Base-by-base conservation (phyloP, 1,140 invertebrate species). In the Planococcus citri region DNA sequence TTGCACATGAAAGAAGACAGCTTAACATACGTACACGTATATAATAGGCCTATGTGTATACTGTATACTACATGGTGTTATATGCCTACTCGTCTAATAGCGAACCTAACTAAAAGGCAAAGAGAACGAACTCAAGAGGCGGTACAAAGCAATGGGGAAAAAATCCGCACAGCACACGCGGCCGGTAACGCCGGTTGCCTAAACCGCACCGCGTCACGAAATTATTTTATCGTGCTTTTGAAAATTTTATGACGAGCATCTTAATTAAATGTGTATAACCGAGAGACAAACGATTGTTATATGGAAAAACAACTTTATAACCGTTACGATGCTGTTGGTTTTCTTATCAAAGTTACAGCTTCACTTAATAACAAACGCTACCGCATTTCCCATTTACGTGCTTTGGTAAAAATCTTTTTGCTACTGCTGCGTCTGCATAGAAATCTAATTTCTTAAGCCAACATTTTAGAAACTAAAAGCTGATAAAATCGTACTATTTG, bases 281-380 rank as follows among this genome's bases (percentile, higher is more conserved):
- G 41, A 51, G 41, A 51, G 41, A 51, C 41, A 51, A 51, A 51
- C 41, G 41, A 51, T 51, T 51, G 41, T 51, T 51, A 51, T 51
- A 51, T 51, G 41, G 29, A 51, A 51, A 51, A 51, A 51, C 41
- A 51, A 51, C 41, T 51, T 51, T 51, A 51, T 51, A 51, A 51
- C 41, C 41, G 41, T 51, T 51, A 51, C 41, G 41, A 51, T 51
- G n/a, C n/a, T n/a, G 41, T 51, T 51, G 41, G 41, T 20, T 51
- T 51, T 51, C 41, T 51, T 51, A 51, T 51, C 41, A 51, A 51
- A 51, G 41, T 51, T 51, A 51, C 41, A 51, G 41, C 41, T 51
- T 9, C 41, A n/a, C 12, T 51, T 51, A 51, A 51, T 51, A 51
- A 51, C 41, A 51, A 51, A 51, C 41, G 41, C n/a, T 51, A 51